Conservation (phyloP, 2,797 vertebrate species). For the Hemitrygon akajei region DNA sequence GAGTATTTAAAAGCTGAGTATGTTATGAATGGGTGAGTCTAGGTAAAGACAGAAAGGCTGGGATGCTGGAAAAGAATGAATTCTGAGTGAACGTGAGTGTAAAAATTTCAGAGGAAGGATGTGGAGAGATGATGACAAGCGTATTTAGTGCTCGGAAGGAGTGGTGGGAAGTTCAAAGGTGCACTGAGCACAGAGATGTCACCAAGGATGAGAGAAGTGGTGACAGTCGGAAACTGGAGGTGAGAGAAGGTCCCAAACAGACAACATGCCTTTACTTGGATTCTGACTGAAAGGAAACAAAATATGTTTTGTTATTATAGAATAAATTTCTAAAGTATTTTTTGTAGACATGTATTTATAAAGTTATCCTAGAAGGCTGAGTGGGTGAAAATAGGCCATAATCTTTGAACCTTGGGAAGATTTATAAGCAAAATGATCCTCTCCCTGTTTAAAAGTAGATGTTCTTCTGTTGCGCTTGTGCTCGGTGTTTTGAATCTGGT, state of each 20-base stretch:
- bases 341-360: not conserved
- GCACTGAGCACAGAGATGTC: not conserved
- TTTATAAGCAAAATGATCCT: not conserved
- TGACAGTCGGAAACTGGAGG: slow-evolving; percentile 5
- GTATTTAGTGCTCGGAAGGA: not conserved
- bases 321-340: not conserved
- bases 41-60: not conserved
- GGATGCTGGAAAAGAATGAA: not conserved
- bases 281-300: not conserved
- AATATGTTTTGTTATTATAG: too few species aligned
- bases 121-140: not conserved
- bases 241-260: not conserved
- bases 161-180: not conserved
- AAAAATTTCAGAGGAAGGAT: not conserved
- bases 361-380: too few species aligned
- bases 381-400: too few species aligned
- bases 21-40: not conserved
- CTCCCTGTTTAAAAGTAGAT: not conserved
- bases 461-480: not conserved
- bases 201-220: not conserved
- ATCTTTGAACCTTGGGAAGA: not conserved
- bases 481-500: not conserved
- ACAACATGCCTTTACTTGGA: not conserved
- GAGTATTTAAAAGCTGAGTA: not conserved
- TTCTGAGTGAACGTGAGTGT: not conserved